phyloP scores from a whole-genome alignment of 1,140 invertebrate genomes.

The Bilobella aurantiaca region DNA sequence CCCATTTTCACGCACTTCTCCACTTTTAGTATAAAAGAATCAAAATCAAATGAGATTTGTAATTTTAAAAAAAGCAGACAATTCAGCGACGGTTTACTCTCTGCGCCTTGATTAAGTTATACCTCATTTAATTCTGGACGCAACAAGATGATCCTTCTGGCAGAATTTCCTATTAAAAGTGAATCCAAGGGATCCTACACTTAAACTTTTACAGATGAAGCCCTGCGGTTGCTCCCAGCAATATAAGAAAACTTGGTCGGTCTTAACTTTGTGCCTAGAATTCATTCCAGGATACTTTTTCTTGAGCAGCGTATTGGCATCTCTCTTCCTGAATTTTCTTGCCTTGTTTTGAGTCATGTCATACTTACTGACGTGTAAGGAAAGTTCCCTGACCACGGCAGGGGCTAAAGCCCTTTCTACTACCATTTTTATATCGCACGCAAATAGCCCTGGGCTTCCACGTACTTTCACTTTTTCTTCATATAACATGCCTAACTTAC shows the following conservation, averaged over 20 bases:
- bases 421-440: no score
- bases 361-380: neutral
- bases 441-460: neutral
- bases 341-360: neutral
- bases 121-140: conserved; percentile 34
- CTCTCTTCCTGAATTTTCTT: neutral
- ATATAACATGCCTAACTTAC: no score
- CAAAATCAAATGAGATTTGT: no score
- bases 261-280: neutral
- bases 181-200: conserved; percentile 18
- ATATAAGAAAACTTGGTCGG: no score
- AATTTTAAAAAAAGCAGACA: no score
- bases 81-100: no score
- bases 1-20: no score
- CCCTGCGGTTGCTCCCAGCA: no score
- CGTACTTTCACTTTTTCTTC: no score
- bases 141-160: conserved; percentile 32
- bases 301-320: neutral
- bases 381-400: neutral
- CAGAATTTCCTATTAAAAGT: conserved; percentile 30
- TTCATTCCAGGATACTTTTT: neutral
- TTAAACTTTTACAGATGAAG: neutral
- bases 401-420: no score
- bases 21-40: no score
- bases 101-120: conserved; percentile 31